Percentiles rank a stretch among this genome's conserved stretches.
Conservation (phyloP, 2,113 vertebrate genomes). For the Callithrix jacchus region DNA sequence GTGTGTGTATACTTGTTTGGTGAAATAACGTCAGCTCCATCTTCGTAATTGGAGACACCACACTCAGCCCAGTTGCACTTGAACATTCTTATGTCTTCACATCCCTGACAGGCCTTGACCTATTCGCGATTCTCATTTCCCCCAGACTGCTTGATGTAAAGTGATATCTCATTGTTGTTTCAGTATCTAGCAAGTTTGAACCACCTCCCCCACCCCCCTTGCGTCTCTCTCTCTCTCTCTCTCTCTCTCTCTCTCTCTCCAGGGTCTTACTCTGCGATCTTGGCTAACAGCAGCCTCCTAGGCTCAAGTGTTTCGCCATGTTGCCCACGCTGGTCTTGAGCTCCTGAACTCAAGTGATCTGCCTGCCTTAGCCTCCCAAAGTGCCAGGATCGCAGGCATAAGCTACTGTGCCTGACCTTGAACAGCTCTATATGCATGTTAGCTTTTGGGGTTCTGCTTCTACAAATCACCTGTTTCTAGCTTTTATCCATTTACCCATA, state of each 20-base stretch:
- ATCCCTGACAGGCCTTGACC: neutral
- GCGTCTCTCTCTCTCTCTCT: no score
- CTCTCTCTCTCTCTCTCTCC: no score
- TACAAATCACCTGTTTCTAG: neutral
- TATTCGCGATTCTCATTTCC: neutral
- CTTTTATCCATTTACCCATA: neutral
- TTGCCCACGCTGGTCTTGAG: no score
- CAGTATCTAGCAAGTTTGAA: neutral
- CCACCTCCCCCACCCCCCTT: no score
- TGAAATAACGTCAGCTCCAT: neutral
- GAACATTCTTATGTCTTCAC: rapidly evolving
- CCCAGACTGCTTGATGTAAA: neutral
- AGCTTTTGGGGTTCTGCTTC: neutral
- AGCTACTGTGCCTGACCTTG: no score
- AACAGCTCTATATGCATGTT: rapidly evolving
- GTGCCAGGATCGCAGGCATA: no score
- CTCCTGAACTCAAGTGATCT: no score
- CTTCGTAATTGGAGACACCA: neutral
- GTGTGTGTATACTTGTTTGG: neutral
- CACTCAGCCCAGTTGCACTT: neutral
- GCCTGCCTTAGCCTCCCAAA: no score
- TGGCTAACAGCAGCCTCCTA: no score
- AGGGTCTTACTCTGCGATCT: no score
- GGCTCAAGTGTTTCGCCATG: no score
- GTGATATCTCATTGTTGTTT: neutral